phyloP scores from a whole-genome alignment of 2,888 invertebrate genomes.

The Arrhopalites spinosus region DNA sequence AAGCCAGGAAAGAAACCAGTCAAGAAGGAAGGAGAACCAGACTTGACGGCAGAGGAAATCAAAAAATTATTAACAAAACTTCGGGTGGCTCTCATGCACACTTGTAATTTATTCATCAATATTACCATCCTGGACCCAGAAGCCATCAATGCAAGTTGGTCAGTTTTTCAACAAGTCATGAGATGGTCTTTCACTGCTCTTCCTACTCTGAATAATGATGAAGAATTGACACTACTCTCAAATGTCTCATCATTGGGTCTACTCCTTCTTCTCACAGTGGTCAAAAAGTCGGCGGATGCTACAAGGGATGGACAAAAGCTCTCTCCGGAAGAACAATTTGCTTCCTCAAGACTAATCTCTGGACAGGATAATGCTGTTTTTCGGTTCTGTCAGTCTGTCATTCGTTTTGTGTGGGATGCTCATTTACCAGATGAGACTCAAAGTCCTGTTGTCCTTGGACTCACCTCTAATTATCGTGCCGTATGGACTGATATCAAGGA shows the following conservation, averaged over 20 bases:
- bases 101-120: constrained; percentile 92
- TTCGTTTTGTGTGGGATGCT: constrained; percentile 90
- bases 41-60: constrained; percentile 72
- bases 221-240: constrained; percentile 80
- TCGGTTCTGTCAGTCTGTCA: constrained; percentile 84
- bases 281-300: constrained; percentile 68
- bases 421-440: constrained; percentile 81
- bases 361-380: constrained; percentile 68
- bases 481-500: constrained; percentile 89
- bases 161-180: constrained; percentile 79
- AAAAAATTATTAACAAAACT: constrained; percentile 81
- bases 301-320: constrained; percentile 45
- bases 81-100: constrained; percentile 80
- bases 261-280: constrained; percentile 79
- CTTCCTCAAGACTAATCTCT: constrained; percentile 65
- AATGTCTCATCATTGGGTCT: constrained; percentile 83
- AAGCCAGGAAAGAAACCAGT: constrained; percentile 50
- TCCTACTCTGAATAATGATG: constrained; percentile 42
- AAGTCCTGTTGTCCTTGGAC: constrained; percentile 77
- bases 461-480: constrained; percentile 83
- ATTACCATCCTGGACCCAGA: constrained; percentile 85
- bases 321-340: constrained; percentile 54
- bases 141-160: constrained; percentile 75
- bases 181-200: constrained; percentile 54
- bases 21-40: constrained; percentile 70